Percentiles rank a stretch among this genome's conserved stretches.
Evolutionary conservation across 2,113 vertebrate species (phyloP).

Genomic region (Chascanopsetta lugubris): DNA sequence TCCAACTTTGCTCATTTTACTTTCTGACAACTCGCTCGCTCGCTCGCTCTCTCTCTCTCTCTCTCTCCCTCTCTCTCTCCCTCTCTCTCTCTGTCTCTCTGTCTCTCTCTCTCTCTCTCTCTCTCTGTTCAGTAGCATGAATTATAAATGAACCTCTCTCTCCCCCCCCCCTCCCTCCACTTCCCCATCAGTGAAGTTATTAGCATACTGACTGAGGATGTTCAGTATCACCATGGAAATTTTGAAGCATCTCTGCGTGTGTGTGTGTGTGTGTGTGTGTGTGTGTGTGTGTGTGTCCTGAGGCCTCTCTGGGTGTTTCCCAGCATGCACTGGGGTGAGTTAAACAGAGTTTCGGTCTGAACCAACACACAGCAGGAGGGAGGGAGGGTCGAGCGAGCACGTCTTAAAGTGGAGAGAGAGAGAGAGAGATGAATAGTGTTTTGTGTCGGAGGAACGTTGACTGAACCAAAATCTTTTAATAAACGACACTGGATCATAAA

Average conservation of each 20-base stretch:
- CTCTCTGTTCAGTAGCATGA: slow-evolving; percentile 43
- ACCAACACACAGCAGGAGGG: slow-evolving; percentile 41
- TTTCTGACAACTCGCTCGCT: neutral
- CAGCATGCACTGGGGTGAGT: slow-evolving; percentile 59
- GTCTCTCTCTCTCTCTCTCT: slow-evolving; percentile 32
- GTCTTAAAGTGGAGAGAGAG: neutral
- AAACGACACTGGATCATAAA: neutral
- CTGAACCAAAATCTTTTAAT: neutral
- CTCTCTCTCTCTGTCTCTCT: slow-evolving; percentile 39
- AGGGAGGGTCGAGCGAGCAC: neutral
- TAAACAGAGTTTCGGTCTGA: slow-evolving; percentile 46
- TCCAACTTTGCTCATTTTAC: neutral
- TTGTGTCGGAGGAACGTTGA: slow-evolving; percentile 24
- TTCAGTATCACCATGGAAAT: slow-evolving; percentile 56
- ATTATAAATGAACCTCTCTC: slow-evolving; percentile 60
- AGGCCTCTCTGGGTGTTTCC: slow-evolving; percentile 59
- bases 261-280: slow-evolving; percentile 24
- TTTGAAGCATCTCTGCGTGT: slow-evolving; percentile 22
- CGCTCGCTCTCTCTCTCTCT: slow-evolving; percentile 9
- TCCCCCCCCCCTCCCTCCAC: neutral
- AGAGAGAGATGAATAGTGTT: slow-evolving; percentile 49
- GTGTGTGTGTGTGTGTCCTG: slow-evolving; percentile 44
- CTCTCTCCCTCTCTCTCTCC: slow-evolving; percentile 14
- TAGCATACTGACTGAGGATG: slow-evolving; percentile 46
- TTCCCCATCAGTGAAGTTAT: slow-evolving; percentile 38